Evolutionary conservation across 2,888 invertebrate species (phyloP), one percentile per base, ranked within the genome.

Genomic region (Vannuccia rotundouncinata): DNA sequence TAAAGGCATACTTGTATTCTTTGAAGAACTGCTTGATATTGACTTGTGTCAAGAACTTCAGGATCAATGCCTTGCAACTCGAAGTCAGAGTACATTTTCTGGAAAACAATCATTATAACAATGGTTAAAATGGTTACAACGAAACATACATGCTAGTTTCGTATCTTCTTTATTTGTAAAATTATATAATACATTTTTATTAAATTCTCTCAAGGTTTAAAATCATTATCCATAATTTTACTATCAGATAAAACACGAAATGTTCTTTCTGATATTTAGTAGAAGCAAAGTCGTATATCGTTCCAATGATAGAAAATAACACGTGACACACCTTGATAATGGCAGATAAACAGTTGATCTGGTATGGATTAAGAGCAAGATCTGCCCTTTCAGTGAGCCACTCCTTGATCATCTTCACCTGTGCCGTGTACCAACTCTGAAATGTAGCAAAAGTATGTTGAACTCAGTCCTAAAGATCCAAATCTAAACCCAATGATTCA

Each of bases 71-170:
- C 98, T 90, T 99, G 98, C 82, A 99, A 91, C 90, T 98, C 98
- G 89, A 98, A 99, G 90, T 99, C 98, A 76, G 95, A 94, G 90
- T 96, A 98, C 89, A 97, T 92, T 93, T 99, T 98, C 94, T 97
- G 89, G 29, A 86, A 84, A 77, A 77, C 77, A 29, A 60, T 89
- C 89, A 83, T 60, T 76, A 13, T 76, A 22, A 10, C 25, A 74
- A 74, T 13, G 22, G 25, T n/a, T n/a, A n/a, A n/a, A n/a, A n/a
- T n/a, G n/a, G n/a, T n/a, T n/a, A n/a, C n/a, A n/a, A n/a, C n/a
- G n/a, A n/a, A n/a, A n/a, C n/a, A n/a, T n/a, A n/a, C n/a, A n/a
- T n/a, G n/a, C n/a, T n/a, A n/a, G n/a, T n/a, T n/a, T n/a, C n/a
- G n/a, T n/a, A n/a, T n/a, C n/a, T n/a, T n/a, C n/a, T n/a, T n/a